phyloP scores from a whole-genome alignment of 1,140 invertebrate species.

The Steinernema feltiae region DNA sequence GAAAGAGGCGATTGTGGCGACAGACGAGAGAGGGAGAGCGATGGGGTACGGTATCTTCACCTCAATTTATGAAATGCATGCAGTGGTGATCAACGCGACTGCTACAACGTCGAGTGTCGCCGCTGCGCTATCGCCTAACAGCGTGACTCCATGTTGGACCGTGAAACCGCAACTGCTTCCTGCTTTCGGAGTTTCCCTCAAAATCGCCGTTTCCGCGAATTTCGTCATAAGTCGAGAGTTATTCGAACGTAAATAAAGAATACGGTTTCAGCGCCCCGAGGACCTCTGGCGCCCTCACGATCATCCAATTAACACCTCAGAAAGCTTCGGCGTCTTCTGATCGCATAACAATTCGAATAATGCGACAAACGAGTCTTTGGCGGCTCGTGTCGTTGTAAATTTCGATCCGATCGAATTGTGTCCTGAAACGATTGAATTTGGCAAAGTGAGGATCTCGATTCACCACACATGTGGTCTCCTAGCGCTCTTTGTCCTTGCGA shows the following conservation, averaged over 20 bases:
- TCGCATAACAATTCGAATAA: not conserved
- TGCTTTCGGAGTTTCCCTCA: not conserved
- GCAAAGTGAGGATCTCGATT: not conserved
- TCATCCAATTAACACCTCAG: slow-evolving; percentile 2
- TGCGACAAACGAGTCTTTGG: not conserved
- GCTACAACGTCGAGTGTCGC: too few relatives aligned
- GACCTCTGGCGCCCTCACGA: not conserved
- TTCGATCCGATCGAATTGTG: too few relatives aligned
- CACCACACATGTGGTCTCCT: not conserved
- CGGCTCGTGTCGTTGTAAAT: slow-evolving; percentile 1
- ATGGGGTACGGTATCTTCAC: too few relatives aligned
- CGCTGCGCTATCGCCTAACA: not conserved
- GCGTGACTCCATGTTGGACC: not conserved
- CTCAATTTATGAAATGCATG: too few relatives aligned
- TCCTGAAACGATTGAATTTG: too few relatives aligned
- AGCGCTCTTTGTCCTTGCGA: too few relatives aligned
- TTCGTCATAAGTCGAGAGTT: too few relatives aligned
- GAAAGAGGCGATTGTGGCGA: too few relatives aligned
- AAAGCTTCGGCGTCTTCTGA: not conserved
- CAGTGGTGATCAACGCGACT: too few relatives aligned
- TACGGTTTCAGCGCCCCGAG: not conserved
- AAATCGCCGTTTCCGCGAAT: too few relatives aligned
- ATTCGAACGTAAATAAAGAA: not conserved
- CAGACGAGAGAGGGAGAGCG: too few relatives aligned
- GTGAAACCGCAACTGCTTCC: not conserved